These are phyloP conservation scores for Sphaerophoria rueppellii DNA, from an alignment of 2,888 invertebrate genomes.

Conservation along the genomic window DNA sequence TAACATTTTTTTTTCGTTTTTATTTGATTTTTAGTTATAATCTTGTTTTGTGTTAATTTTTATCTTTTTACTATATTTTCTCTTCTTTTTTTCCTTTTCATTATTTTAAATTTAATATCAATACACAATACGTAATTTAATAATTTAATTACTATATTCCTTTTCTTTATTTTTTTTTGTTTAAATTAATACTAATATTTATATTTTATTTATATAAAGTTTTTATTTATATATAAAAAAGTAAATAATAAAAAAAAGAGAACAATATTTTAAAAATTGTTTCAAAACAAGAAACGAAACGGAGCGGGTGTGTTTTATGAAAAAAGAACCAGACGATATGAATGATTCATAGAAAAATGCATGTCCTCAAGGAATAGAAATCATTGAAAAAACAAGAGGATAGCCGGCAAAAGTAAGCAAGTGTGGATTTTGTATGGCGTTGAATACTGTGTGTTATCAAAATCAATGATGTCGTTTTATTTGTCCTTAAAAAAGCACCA, in stretches of 20 bases:
- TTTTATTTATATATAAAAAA: constrained; percentile 79
- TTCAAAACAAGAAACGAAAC: too few relatives aligned
- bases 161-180: constrained; percentile 60
- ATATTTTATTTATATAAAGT: constrained; percentile 80
- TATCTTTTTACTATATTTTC: constrained; percentile 70
- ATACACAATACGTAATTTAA: constrained; percentile 71
- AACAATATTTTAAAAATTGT: not conserved
- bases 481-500: constrained; percentile 54
- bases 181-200: constrained; percentile 77
- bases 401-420: constrained; percentile 27
- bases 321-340: constrained; percentile 16
- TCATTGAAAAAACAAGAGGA: not conserved
- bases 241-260: constrained; percentile 54
- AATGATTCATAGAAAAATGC: not conserved
- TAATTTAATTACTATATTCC: constrained; percentile 75
- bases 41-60: constrained; percentile 37
- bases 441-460: not conserved
- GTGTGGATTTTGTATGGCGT: constrained; percentile 17
- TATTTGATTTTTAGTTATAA: constrained; percentile 63
- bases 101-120: constrained; percentile 72
- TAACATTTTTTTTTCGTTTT: constrained; percentile 62
- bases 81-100: constrained; percentile 75
- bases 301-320: constrained; percentile 7
- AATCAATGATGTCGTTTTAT: constrained; percentile 29
- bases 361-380: constrained; percentile 44